Evolutionary conservation across 2,888 invertebrate species (phyloP).

Genomic region (Leuctra nigra): DNA sequence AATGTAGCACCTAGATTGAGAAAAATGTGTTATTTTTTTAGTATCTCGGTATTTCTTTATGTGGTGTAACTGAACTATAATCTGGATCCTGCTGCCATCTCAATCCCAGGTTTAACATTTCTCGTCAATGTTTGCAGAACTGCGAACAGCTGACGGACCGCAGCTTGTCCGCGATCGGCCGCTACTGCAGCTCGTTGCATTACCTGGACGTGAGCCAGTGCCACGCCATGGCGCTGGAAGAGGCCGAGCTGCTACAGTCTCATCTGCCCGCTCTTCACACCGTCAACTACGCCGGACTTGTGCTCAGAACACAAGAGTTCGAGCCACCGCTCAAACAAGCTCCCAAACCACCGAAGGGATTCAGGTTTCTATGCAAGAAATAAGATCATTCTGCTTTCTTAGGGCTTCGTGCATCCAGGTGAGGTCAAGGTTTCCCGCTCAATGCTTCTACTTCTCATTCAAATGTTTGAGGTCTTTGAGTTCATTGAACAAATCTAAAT

Average conservation of each 20-base stretch:
- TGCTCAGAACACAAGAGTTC: background rate
- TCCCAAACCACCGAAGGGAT: conserved; percentile 9
- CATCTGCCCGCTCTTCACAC: conserved; percentile 21
- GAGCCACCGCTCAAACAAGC: background rate
- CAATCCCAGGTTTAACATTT: background rate
- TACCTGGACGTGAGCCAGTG: conserved; percentile 50
- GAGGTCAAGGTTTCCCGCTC: too few relatives aligned
- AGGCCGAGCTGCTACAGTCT: conserved; percentile 23
- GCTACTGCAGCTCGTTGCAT: conserved; percentile 47
- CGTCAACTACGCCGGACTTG: conserved; percentile 17
- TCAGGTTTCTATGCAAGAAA: too few relatives aligned
- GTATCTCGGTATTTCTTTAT: too few relatives aligned
- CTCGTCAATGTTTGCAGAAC: conserved; percentile 42
- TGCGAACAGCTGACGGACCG: conserved; percentile 55
- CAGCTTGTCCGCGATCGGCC: conserved; percentile 46
- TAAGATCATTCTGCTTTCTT: too few relatives aligned
- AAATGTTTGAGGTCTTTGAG: too few relatives aligned
- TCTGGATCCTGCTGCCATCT: too few relatives aligned
- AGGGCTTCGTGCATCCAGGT: too few relatives aligned
- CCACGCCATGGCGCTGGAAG: conserved; percentile 32
- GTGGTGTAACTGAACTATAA: too few relatives aligned
- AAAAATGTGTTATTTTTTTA: too few relatives aligned
- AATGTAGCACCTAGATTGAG: too few relatives aligned
- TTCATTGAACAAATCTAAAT: too few relatives aligned
- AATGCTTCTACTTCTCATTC: too few relatives aligned